Conservation (phyloP, 2,888 invertebrate species). For the Abrostola tripartita region DNA sequence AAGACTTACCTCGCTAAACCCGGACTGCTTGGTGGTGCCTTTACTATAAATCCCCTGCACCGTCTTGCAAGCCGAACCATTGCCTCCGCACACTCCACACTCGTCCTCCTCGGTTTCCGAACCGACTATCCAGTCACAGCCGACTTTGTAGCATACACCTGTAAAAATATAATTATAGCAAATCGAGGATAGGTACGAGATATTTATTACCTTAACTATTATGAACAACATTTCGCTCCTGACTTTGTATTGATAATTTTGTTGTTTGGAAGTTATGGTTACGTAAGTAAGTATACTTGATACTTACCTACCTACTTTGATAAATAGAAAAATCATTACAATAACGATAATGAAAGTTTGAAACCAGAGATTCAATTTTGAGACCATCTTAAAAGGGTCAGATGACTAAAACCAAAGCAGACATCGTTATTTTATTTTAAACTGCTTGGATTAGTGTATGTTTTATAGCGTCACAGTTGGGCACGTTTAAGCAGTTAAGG, state of each 20-base stretch:
- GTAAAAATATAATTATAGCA: constrained; percentile 23
- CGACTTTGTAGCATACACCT: constrained; percentile 92
- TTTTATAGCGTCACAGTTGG: constrained; percentile 29
- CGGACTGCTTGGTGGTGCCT: constrained; percentile 86
- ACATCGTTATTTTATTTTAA: constrained; percentile 29
- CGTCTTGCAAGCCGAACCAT: constrained; percentile 93
- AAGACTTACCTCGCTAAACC: constrained; percentile 85
- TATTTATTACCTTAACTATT: too few relatives aligned
- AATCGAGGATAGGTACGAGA: not conserved
- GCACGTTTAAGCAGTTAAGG: constrained; percentile 36
- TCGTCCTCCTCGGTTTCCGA: constrained; percentile 94
- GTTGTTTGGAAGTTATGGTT: too few relatives aligned
- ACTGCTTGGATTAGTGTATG: constrained; percentile 14
- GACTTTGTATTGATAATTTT: too few relatives aligned
- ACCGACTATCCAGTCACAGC: constrained; percentile 97
- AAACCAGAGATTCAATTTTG: too few relatives aligned
- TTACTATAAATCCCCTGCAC: constrained; percentile 92
- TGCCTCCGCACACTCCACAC: constrained; percentile 95
- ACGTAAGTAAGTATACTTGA: too few relatives aligned
- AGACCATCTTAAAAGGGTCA: too few relatives aligned
- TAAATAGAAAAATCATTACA: too few relatives aligned
- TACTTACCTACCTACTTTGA: too few relatives aligned
- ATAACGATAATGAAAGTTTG: too few relatives aligned
- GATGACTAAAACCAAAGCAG: not conserved
- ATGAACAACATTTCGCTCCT: too few relatives aligned